Base-by-base conservation (phyloP, 2,113 vertebrate species). In the Gobio gobio region DNA sequence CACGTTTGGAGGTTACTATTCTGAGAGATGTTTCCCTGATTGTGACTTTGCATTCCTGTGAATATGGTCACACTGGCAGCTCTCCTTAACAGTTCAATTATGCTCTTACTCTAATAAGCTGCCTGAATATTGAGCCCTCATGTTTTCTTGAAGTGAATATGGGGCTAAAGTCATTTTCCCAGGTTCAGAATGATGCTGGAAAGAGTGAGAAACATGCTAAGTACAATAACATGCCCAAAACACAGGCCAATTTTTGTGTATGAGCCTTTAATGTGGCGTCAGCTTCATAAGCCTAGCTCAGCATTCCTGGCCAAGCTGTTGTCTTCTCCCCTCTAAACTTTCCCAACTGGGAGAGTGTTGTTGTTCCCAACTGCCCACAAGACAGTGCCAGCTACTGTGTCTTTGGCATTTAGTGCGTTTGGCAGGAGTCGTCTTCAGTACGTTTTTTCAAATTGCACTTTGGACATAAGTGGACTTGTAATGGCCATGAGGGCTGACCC, bases 361-460 rank as follows among this genome's bases (percentile, higher is more conserved):
- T 26, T 63, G 63, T 51, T 56, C 51, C 79, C 79, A 73, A 83
- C 76, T 86, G 86, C 49, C 77, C 64, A 51, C 29, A 49, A 72
- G 68, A 51, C 51, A 64, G 43, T 87, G 83, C 83, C 86, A 87
- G 79, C 54, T 63, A 33, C 66, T 47, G 10, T 58, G 73, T 14
- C 78, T 86, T 61, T 88, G 86, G 16, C 74, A 84, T 49, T 85
- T n/a, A 10, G 72, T 66, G 29, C 45, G 10, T 76, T 84, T 87
- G 74, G 63, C 54, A 40, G 47, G 4, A 61, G 14, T 79, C 78
- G 36, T 26, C 47, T 22, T 64, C 3, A 49, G 54, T 16, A 56
- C 9, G 40, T 1, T 4, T 59, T 85, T 36, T 83, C 64, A 56
- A 47, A 47, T 36, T 51, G n/a, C 73, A 54, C n/a, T 70, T 77